phyloP scores from a whole-genome alignment of 2,888 invertebrate species.

The Lepidocyrtoides sp. region DNA sequence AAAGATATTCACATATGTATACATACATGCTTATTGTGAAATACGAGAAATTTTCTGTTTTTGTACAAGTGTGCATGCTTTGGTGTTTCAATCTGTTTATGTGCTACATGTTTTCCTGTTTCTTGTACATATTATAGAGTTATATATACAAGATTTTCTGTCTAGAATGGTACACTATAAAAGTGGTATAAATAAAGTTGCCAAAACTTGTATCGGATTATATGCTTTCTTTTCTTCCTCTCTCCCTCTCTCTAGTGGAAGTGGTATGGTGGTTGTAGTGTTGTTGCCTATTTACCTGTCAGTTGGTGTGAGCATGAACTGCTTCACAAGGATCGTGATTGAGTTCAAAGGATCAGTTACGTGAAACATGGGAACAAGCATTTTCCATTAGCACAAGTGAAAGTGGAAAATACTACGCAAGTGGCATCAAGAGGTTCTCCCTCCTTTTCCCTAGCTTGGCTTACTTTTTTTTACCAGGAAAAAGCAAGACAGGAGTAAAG shows the following conservation, averaged over 20 bases:
- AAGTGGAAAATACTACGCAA: conserved; percentile 32
- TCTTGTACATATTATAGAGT: too few species aligned
- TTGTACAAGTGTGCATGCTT: too few species aligned
- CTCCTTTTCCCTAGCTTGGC: too few species aligned
- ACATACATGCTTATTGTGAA: too few species aligned
- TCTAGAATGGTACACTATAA: too few species aligned
- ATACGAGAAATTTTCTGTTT: background rate
- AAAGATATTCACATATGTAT: too few species aligned
- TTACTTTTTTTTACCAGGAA: background rate
- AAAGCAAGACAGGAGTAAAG: background rate
- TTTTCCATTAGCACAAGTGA: conserved; percentile 68
- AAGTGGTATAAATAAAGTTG: conserved; percentile 40
- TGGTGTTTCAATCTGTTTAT: too few species aligned
- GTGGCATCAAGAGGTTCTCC: conserved; percentile 2
- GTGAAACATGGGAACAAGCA: conserved; percentile 66
- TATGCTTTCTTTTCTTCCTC: conserved; percentile 3
- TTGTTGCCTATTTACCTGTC: conserved; percentile 23
- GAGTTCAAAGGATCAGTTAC: conserved; percentile 73
- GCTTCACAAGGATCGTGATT: conserved; percentile 50
- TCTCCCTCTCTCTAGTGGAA: too few species aligned
- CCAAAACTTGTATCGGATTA: conserved; percentile 37
- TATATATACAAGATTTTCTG: too few species aligned
- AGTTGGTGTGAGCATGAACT: conserved; percentile 31
- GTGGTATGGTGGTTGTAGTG: too few species aligned
- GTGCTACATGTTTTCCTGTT: too few species aligned